Evolutionary conservation across 2,888 invertebrate genomes (phyloP).

Genomic region (Eristalis pertinax): DNA sequence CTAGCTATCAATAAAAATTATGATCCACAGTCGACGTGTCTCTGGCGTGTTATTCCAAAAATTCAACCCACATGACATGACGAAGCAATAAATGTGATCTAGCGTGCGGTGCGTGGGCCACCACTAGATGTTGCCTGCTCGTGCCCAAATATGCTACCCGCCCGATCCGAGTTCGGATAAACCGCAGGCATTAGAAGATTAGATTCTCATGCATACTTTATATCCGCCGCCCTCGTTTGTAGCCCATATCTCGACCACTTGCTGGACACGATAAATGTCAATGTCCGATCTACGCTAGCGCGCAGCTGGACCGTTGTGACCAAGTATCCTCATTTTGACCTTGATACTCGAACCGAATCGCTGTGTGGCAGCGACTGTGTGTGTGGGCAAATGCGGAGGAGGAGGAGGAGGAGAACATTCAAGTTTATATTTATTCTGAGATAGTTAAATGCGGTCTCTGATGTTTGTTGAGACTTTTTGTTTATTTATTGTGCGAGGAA

Average conservation of each 20-base stretch:
- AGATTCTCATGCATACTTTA: not conserved
- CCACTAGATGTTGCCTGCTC: not conserved
- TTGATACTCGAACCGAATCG: constrained; percentile 37
- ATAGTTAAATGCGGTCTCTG: constrained; percentile 29
- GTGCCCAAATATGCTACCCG: not conserved
- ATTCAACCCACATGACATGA: constrained; percentile 18
- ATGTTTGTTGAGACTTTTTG: not conserved
- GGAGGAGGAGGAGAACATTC: not conserved
- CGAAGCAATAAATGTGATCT: constrained; percentile 19
- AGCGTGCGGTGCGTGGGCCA: constrained; percentile 22
- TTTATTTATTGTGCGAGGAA: not conserved
- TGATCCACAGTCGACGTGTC: not conserved
- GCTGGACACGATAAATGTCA: constrained; percentile 35
- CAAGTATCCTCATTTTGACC: constrained; percentile 52
- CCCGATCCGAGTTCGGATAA: not conserved
- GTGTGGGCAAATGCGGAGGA: not conserved
- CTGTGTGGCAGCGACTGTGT: constrained; percentile 19
- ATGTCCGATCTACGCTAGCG: constrained; percentile 41
- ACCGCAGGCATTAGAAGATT: not conserved
- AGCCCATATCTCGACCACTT: not conserved
- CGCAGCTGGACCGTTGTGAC: constrained; percentile 19
- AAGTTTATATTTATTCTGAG: constrained; percentile 28
- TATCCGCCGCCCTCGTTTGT: constrained; percentile 35
- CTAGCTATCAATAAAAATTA: not conserved
- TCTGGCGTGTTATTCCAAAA: constrained; percentile 20